Evolutionary conservation across 2,797 vertebrate genomes (phyloP), one percentile per base, ranked within the genome.

Genomic region (Acanthopagrus latus): DNA sequence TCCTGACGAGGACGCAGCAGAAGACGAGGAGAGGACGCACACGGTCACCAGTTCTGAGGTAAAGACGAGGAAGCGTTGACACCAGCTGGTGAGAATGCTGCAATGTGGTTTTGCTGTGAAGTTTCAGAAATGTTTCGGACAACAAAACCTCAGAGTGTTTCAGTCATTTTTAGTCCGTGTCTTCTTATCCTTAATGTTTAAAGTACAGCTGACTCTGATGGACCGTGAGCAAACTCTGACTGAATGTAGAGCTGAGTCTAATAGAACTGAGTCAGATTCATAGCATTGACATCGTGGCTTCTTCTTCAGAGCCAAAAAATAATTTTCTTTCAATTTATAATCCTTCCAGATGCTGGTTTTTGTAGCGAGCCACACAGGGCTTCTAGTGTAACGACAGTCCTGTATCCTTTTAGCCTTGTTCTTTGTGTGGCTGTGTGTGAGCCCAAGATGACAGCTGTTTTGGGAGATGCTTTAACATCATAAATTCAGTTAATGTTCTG

Each of bases 11-110:
- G 54, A 64, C 5, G 17, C 25, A 1, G 62, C 6, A 3, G 52
- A 59, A 7, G 70, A 55, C 0, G 7, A 78, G 41, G 72, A 6
- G 33, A 43, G 8, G 43, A 25, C 27, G 1, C 29, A 23, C 43
- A 13, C 18, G 38, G 2, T 33, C 66, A 44, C 2, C 67, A 13
- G 20, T 7, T 7, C 57, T 71, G 76, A 88, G 90, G 92, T 90
- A 76, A 66, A 54, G 65, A 57, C 2, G 2, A 21, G 13, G 43
- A 8, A 46, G 18, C 8, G 18, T 0, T 29, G 41, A 43, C 41
- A 69, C 21, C 27, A 21, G 51, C 0, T 17, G 47, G 52, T 27
- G 27, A 27, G 3, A 27, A 27, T 4, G 27, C 27, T 27, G 27
- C 27, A 27, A 27, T 27, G 55, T 33, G 33, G 33, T 38, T 38